These are phyloP conservation scores for Dolomedes plantarius DNA, from an alignment of 2,888 invertebrate species.

Conservation along the genomic window DNA sequence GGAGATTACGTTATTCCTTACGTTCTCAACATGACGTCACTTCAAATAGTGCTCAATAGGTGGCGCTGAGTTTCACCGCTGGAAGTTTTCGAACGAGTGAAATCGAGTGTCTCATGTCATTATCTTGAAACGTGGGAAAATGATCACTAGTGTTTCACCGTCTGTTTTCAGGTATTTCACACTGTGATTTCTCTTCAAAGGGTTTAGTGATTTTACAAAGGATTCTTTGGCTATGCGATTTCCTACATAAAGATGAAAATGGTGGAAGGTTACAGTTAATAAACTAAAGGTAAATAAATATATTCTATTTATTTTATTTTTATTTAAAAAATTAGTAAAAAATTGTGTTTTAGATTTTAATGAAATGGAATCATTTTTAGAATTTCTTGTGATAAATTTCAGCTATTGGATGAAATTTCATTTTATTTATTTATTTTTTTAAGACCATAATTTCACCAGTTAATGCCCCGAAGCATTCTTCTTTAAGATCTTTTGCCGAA, in stretches of 20 bases:
- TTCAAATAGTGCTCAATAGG: not conserved
- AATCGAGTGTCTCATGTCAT: slow-evolving; percentile 11
- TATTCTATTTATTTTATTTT: not conserved
- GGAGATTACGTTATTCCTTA: not conserved
- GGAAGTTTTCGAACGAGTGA: slow-evolving; percentile 1
- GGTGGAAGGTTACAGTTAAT: not conserved
- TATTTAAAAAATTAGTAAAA: too few species aligned
- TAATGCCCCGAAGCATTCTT: too few species aligned
- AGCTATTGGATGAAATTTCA: too few species aligned
- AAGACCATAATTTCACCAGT: too few species aligned
- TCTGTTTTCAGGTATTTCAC: not conserved
- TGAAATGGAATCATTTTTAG: too few species aligned
- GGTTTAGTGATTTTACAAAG: not conserved
- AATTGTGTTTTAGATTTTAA: too few species aligned
- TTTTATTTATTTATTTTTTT: too few species aligned
- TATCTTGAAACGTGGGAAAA: slow-evolving; percentile 60
- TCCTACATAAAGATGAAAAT: not conserved
- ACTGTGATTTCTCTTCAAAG: not conserved
- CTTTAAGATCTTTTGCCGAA: too few species aligned
- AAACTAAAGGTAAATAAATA: not conserved
- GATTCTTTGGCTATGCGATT: slow-evolving; percentile 3
- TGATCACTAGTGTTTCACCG: slow-evolving; percentile 24
- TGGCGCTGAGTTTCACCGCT: not conserved
- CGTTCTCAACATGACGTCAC: not conserved
- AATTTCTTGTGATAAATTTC: too few species aligned